Evolutionary conservation across 2,888 invertebrate genomes (phyloP), one percentile per base, ranked within the genome.

Genomic region (Dilophus febrilis): DNA sequence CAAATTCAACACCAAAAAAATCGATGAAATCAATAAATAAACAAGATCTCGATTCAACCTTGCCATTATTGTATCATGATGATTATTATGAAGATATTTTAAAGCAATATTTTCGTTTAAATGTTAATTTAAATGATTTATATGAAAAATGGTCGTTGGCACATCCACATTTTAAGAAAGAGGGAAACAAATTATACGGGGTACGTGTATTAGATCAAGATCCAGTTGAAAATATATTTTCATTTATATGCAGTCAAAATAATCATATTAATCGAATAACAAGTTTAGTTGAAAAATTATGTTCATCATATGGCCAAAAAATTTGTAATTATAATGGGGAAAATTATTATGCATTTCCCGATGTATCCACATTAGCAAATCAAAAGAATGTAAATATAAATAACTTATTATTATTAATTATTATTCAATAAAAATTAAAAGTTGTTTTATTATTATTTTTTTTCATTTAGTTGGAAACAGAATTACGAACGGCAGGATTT

Each of bases 161-260:
- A 18, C 92, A 94, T 65, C 56, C 68, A 19, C 65, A 85, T 49
- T 94, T 94, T 62, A 64, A 68, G 46, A 62, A 68, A 40, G 73
- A 79, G 8, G 71, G 78, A 3, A 57, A 70, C 44, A 70, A 75
- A 42, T 83, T 82, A 51, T 71, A 72, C 53, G 92, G 92, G 0
- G 80, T 97, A n/a, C 71, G 97, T 51, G 84, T 97, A 54, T 64
- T 98, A 35, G 64, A 76, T 40, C 97, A 97, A 58, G 86, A 94
- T 50, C 80, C 90, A 0, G 70, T 85, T 1, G 97, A 98, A 61
- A 94, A 88, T 64, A 66, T 95, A 11, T 84, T 98, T 56, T 82
- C 90, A 10, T 97, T 97, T 57, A 92, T 97, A 51, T 97, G 95
- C 59, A 95, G 95, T 40, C 87, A 94, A 43, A 97, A 97, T 58